Percentiles rank a stretch among this genome's conserved stretches.
phyloP scores from a whole-genome alignment of 37 sponge, comb jelly and placozoan genomes.

The Halisarca cf. caerulea region DNA sequence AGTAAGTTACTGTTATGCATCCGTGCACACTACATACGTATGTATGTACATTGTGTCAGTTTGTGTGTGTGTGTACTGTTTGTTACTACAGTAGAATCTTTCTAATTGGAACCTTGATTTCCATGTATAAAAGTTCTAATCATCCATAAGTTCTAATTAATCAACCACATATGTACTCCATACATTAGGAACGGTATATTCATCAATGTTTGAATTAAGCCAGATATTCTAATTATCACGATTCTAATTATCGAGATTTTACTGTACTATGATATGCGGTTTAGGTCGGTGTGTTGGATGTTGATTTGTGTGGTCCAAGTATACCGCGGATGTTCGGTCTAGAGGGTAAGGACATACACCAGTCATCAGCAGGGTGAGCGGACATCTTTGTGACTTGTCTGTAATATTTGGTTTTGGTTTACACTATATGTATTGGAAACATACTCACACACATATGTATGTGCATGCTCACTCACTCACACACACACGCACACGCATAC shows the following conservation, averaged over 20 bases:
- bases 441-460: not conserved
- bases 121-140: not conserved
- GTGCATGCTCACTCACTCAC: not conserved
- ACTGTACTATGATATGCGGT: not conserved
- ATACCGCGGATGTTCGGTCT: conserved; percentile 68
- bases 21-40: too few species aligned
- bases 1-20: too few species aligned
- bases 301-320: conserved; percentile 84
- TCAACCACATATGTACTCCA: not conserved
- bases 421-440: not conserved
- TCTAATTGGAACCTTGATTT: not conserved
- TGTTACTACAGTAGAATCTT: too few species aligned
- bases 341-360: conserved; percentile 62
- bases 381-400: not conserved
- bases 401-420: not conserved
- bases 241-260: not conserved
- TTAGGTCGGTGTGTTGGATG: conserved; percentile 78
- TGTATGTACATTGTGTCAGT: too few species aligned
- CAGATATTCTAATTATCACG: too few species aligned
- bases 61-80: too few species aligned
- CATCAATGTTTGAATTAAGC: too few species aligned
- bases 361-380: conserved; percentile 66
- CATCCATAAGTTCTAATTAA: not conserved
- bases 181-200: too few species aligned
- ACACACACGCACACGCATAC: not conserved